Conservation (phyloP, 2,888 invertebrate species). For the Metellina segmentata region DNA sequence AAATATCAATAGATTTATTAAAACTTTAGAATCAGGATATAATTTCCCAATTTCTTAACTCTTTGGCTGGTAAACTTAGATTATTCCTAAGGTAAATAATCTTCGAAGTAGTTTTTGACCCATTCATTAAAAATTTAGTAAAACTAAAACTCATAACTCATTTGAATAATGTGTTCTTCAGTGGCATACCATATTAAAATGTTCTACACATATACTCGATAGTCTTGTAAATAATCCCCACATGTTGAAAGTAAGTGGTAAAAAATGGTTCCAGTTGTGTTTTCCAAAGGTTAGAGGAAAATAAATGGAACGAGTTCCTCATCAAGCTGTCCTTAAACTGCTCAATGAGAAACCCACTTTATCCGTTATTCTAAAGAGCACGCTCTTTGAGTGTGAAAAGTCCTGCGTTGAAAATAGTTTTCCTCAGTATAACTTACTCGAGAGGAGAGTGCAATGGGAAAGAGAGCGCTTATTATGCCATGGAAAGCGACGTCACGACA, state of each 20-base stretch:
- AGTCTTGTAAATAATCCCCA: no score
- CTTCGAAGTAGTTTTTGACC: no score
- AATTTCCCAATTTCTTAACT: no score
- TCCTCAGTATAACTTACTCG: slow-evolving; percentile 64
- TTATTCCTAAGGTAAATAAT: no score
- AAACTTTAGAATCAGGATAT: no score
- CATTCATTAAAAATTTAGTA: no score
- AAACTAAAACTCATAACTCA: no score
- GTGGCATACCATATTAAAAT: no score
- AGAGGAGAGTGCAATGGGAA: slow-evolving; percentile 55
- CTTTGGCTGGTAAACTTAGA: no score
- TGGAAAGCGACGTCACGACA: slow-evolving; percentile 61
- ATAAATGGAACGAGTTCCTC: not conserved
- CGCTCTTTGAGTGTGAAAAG: slow-evolving; percentile 46
- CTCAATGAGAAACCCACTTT: slow-evolving; percentile 20
- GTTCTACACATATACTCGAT: no score
- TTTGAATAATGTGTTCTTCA: no score
- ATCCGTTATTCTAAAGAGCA: slow-evolving; percentile 10
- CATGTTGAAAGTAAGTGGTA: not conserved
- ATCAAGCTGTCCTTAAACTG: slow-evolving; percentile 23
- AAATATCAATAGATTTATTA: no score
- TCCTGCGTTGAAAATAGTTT: slow-evolving; percentile 70
- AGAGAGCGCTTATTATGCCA: slow-evolving; percentile 58
- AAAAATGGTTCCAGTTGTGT: slow-evolving; percentile 5
- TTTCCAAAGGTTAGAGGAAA: not conserved